Evolutionary conservation across 1,140 invertebrate genomes (phyloP).

Genomic region (Drosophila azteca): DNA sequence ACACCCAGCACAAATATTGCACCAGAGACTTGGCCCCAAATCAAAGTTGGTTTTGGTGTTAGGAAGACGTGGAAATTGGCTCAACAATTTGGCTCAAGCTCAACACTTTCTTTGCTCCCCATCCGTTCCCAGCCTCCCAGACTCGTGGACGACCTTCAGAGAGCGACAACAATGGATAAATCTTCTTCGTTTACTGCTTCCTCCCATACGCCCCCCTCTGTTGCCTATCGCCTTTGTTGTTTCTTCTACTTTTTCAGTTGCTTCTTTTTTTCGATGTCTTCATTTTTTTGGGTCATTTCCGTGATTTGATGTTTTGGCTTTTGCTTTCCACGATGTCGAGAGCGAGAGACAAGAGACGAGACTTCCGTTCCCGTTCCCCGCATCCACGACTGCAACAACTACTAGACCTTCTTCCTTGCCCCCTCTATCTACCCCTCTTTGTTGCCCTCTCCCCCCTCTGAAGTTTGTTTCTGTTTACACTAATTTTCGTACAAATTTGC

Average conservation of each 20-base stretch:
- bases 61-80: conserved; percentile 66
- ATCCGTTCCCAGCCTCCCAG: conserved; percentile 21
- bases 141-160: conserved; percentile 40
- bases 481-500: conserved; percentile 73
- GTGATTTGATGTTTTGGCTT: conserved; percentile 42
- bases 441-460: conserved; percentile 5
- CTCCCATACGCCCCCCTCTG: neutral
- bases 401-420: conserved; percentile 6
- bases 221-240: conserved; percentile 10
- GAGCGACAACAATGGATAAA: conserved; percentile 49
- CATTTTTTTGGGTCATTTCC: conserved; percentile 57
- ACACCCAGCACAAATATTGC: neutral
- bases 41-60: conserved; percentile 46
- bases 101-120: conserved; percentile 53
- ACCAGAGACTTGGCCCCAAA: conserved; percentile 18
- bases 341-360: conserved; percentile 12
- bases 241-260: conserved; percentile 1
- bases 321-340: conserved; percentile 48
- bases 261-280: neutral
- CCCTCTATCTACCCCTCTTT: neutral
- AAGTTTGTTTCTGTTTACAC: conserved; percentile 63
- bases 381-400: conserved; percentile 12
- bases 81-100: conserved; percentile 59
- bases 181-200: conserved; percentile 16
- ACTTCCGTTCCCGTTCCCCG: conserved; percentile 37